Percentiles rank a stretch among this genome's conserved stretches.
phyloP scores from a whole-genome alignment of 1,140 invertebrate genomes.

The Globodera rostochiensis region DNA sequence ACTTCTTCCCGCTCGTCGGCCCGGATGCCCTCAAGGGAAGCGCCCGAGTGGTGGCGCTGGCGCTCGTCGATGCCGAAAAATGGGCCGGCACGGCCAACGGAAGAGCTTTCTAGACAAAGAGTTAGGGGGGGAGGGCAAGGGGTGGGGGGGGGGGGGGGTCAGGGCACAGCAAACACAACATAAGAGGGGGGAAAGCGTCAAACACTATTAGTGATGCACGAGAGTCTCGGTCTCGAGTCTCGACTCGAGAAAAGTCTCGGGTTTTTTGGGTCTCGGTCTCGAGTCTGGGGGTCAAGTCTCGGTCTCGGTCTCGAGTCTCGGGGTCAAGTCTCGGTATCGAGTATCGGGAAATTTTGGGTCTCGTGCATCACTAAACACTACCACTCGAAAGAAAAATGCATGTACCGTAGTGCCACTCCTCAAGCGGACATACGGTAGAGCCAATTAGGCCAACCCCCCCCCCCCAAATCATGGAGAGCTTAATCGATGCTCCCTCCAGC shows the following conservation, averaged over 20 bases:
- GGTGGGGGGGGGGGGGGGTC: constrained; percentile 12
- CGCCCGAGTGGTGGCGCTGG: constrained; percentile 54
- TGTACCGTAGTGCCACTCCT: background rate
- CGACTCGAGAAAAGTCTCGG: too few relatives aligned
- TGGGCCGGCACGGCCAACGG: constrained; percentile 2
- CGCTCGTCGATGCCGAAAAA: constrained; percentile 40
- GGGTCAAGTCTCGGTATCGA: too few relatives aligned
- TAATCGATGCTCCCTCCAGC: too few relatives aligned
- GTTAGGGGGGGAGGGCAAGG: constrained; percentile 1
- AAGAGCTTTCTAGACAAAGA: constrained; percentile 6
- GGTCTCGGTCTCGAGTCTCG: too few relatives aligned
- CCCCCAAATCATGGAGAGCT: background rate
- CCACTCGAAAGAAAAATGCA: constrained; percentile 16
- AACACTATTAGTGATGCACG: too few relatives aligned
- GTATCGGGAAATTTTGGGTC: too few relatives aligned
- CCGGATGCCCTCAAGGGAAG: constrained; percentile 49
- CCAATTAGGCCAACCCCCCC: background rate
- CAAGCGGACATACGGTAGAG: background rate
- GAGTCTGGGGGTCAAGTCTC: too few relatives aligned
- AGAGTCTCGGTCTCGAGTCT: too few relatives aligned
- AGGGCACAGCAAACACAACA: background rate
- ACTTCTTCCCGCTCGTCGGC: constrained; percentile 46
- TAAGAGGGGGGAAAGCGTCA: background rate
- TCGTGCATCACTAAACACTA: too few relatives aligned
- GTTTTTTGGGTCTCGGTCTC: too few relatives aligned